Evolutionary conservation across 2,888 invertebrate genomes (phyloP), one percentile per base, ranked within the genome.

Genomic region (Hedychridium roseum): DNA sequence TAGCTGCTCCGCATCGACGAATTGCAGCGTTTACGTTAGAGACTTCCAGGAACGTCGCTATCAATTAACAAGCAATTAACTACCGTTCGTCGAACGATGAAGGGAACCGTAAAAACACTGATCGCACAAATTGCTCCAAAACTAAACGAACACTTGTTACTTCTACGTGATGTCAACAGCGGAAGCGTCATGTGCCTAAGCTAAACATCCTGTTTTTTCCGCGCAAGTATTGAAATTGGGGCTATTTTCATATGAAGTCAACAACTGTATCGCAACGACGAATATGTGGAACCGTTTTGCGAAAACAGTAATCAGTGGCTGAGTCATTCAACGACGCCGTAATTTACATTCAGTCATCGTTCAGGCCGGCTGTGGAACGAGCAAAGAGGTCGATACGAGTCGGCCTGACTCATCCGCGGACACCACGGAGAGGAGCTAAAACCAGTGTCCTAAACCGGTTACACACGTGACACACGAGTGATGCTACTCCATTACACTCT

Each of bases 311-410:
- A 15, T 12, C 26, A 21, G 23, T 12, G 21, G 36, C 20, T 51
- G 45, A 50, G 2, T 50, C 50, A 50, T 20, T 9, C 30, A 15
- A 9, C 26, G n/a, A 20, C 18, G 35, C 30, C 23, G 16, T 21
- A 36, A 50, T 45, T 50, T 50, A 27, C 37, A 50, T 50, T 43
- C 17, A 12, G 39, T 39, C 42, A 50, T 45, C 35, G 32, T 31
- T 32, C 35, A 28, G 18, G 15, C 34, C 17, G 15, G 2, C n/a
- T 7, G 26, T 21, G 14, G 14, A 32, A 35, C 16, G 35, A 35
- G 23, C 14, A 26, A 27, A 21, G 11, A 35, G 21, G 9, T 27
- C 27, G 9, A 27, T 27, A 27, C 9, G 12, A 11, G 12, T 23
- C 9, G 2, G 2, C 16, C 3, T 14, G 30, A n/a, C 27, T 18